A percentile compares a stretch with the other conserved stretches of the same genome.
Evolutionary conservation across 2,888 invertebrate species (phyloP).

Genomic region (Colostygia pectinataria): DNA sequence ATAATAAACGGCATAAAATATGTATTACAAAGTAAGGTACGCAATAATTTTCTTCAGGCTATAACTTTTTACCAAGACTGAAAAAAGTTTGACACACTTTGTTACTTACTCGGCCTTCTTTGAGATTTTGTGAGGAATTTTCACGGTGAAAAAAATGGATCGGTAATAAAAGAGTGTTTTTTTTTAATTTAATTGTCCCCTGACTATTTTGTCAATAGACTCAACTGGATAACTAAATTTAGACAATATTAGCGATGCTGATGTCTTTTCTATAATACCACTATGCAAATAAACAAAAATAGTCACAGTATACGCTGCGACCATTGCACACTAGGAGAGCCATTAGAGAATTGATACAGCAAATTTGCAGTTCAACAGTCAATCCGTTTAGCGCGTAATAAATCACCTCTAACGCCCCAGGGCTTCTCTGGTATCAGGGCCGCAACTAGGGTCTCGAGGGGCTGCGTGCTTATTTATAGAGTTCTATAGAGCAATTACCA

Average conservation of each 20-base stretch:
- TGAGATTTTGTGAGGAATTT: conserved; percentile 15
- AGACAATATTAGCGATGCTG: too few species aligned
- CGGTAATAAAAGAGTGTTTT: neutral
- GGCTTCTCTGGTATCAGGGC: conserved; percentile 12
- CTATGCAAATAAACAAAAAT: too few species aligned
- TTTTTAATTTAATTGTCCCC: too few species aligned
- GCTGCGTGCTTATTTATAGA: too few species aligned
- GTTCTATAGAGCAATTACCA: too few species aligned
- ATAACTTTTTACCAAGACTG: conserved; percentile 19
- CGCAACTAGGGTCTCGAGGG: neutral
- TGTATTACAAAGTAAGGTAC: conserved; percentile 22
- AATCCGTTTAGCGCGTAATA: conserved; percentile 76
- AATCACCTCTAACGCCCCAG: conserved; percentile 62
- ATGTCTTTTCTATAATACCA: too few species aligned
- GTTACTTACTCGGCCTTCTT: conserved; percentile 17
- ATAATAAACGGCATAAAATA: conserved; percentile 26
- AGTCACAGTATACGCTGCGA: neutral
- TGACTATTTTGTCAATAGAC: too few species aligned
- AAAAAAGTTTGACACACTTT: conserved; percentile 20
- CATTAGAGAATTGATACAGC: conserved; percentile 48
- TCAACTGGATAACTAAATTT: too few species aligned
- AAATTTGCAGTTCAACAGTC: conserved; percentile 60
- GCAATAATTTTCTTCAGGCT: conserved; percentile 17
- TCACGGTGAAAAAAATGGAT: neutral
- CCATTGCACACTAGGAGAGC: conserved; percentile 9